phyloP scores from a whole-genome alignment of 2,113 vertebrate species.

The Ictidomys tridecemlineatus region DNA sequence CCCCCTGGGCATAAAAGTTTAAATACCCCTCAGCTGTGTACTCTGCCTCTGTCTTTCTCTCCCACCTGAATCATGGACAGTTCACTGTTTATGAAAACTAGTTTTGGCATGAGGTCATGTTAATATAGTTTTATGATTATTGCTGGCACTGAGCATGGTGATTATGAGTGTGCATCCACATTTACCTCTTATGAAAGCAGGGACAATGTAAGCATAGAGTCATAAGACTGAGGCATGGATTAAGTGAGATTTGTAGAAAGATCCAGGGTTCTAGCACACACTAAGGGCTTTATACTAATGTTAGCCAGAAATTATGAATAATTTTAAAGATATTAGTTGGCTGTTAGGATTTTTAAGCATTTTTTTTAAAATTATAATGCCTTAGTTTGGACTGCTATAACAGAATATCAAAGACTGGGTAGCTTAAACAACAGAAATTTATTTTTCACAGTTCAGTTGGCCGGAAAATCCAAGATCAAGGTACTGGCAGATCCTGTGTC shows the following conservation, averaged over 20 bases:
- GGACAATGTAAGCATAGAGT: not conserved
- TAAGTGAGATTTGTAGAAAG: constrained; percentile 24
- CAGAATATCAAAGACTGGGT: not conserved
- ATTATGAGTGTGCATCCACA: not conserved
- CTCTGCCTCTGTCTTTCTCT: not conserved
- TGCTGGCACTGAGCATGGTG: constrained; percentile 3
- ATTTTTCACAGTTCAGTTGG: not conserved
- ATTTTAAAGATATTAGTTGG: not conserved
- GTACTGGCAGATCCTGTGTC: not conserved
- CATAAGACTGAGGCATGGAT: not conserved
- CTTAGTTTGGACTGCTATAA: not conserved
- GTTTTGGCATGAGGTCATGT: constrained; percentile 27
- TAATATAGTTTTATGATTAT: constrained; percentile 58
- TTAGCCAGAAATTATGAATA: not conserved
- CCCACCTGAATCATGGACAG: not conserved
- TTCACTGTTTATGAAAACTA: constrained; percentile 33
- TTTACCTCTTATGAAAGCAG: constrained; percentile 20
- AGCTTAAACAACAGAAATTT: not conserved
- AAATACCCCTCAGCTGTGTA: constrained; percentile 35
- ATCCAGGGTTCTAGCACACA: not conserved
- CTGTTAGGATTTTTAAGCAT: constrained; percentile 32
- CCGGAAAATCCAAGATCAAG: not conserved
- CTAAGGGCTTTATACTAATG: not conserved
- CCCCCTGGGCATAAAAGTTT: constrained; percentile 39
- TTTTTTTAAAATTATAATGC: not conserved